These are phyloP conservation scores for Garrulus glandarius DNA, from an alignment of 2,797 vertebrate genomes.

Conservation along the genomic window DNA sequence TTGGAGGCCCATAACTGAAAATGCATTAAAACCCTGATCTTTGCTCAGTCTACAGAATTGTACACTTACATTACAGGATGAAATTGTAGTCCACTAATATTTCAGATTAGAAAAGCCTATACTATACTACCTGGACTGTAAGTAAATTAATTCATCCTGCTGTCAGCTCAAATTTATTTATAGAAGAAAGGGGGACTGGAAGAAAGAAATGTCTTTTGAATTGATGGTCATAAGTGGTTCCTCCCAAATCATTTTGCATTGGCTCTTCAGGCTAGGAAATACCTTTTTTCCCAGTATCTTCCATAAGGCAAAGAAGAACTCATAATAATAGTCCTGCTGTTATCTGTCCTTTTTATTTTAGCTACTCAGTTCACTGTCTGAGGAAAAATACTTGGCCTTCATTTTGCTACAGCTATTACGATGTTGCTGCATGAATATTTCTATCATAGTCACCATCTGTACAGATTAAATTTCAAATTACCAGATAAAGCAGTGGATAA, in stretches of 20 bases:
- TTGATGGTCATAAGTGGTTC: neutral
- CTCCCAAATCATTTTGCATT: neutral
- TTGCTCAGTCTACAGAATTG: neutral
- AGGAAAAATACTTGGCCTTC: neutral
- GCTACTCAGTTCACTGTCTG: neutral
- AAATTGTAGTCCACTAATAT: neutral
- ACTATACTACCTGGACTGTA: neutral
- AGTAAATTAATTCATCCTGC: neutral
- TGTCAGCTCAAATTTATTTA: neutral
- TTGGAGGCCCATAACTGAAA: neutral
- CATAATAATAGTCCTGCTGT: neutral
- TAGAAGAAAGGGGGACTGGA: neutral
- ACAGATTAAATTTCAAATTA: slow-evolving; percentile 35
- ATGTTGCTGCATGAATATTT: neutral
- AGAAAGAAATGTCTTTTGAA: neutral
- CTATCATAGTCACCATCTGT: neutral
- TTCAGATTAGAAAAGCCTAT: neutral
- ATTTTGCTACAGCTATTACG: neutral
- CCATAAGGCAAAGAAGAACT: neutral
- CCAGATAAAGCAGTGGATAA: neutral
- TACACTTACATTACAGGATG: neutral
- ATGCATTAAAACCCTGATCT: neutral
- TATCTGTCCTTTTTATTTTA: neutral
- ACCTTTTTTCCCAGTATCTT: neutral
- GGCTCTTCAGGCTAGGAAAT: neutral